A percentile compares a stretch with the other conserved stretches of the same genome.
These are phyloP conservation scores for Crenuchus spilurus DNA, from an alignment of 2,797 vertebrate genomes.

Conservation along the genomic window DNA sequence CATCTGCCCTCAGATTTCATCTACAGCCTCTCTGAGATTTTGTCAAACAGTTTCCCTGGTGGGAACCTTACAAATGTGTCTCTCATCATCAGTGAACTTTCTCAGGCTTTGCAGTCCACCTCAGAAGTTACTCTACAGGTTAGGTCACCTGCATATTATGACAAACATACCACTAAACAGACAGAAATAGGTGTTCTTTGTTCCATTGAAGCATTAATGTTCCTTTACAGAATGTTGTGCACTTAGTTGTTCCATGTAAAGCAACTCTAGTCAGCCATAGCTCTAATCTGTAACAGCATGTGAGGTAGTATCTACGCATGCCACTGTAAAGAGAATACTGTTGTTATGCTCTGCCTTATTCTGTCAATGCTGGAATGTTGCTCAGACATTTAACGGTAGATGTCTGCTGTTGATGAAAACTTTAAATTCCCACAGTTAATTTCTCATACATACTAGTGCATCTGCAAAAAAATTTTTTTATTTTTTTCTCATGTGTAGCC, in stretches of 20 bases:
- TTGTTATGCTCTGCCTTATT: background rate
- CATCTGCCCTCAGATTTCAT: slow-evolving; percentile 64
- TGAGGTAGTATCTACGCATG: background rate
- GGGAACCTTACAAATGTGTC: slow-evolving; percentile 60
- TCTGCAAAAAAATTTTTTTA: too few species aligned
- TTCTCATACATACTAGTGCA: too few species aligned
- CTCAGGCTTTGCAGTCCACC: slow-evolving; percentile 59
- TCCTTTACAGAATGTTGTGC: background rate
- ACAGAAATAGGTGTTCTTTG: background rate
- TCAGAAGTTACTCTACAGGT: slow-evolving; percentile 69
- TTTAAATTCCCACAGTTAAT: too few species aligned
- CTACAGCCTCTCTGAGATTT: slow-evolving; percentile 61
- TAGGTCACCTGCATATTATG: slow-evolving; percentile 21
- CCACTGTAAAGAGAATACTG: background rate
- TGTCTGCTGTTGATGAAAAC: too few species aligned
- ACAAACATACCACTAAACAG: too few species aligned
- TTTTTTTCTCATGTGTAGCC: background rate
- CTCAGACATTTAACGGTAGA: too few species aligned
- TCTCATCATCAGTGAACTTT: slow-evolving; percentile 52
- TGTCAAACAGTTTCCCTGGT: slow-evolving; percentile 49
- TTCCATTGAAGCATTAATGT: background rate
- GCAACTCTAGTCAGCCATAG: background rate
- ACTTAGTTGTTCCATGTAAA: background rate
- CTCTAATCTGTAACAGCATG: too few species aligned
- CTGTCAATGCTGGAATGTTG: too few species aligned